Evolutionary conservation across 1,140 invertebrate genomes (phyloP).

Genomic region (Dolichoris vasculosae): DNA sequence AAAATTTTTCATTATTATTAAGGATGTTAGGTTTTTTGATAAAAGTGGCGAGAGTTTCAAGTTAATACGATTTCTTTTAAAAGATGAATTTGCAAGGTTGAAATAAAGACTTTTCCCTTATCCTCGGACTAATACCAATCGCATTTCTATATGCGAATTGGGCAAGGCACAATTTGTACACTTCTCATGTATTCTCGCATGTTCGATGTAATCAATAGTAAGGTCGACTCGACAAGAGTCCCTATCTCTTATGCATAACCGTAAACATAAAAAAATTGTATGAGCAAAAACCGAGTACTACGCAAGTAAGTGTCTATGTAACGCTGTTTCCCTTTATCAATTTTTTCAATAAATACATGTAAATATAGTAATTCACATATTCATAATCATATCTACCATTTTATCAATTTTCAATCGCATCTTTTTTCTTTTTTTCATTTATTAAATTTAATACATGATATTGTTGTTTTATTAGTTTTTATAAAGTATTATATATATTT

Average conservation of each 20-base stretch:
- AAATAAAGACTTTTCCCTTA: slow-evolving; percentile 33
- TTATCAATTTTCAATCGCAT: background rate
- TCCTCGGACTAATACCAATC: slow-evolving; percentile 29
- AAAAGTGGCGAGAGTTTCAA: no score
- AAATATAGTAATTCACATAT: slow-evolving; percentile 55
- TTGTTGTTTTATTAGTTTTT: no score
- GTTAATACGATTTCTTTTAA: background rate
- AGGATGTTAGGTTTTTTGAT: no score
- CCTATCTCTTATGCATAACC: slow-evolving; percentile 48
- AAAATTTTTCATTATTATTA: no score
- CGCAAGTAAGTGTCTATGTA: slow-evolving; percentile 71
- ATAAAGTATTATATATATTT: no score
- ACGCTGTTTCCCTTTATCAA: slow-evolving; percentile 61
- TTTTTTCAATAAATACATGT: slow-evolving; percentile 66
- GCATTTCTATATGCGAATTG: slow-evolving; percentile 41
- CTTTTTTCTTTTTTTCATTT: background rate
- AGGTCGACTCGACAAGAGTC: slow-evolving; percentile 52
- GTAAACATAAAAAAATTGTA: slow-evolving; percentile 50
- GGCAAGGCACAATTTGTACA: slow-evolving; percentile 47
- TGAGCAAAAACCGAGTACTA: slow-evolving; percentile 51
- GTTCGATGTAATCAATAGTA: slow-evolving; percentile 50
- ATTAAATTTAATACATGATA: background rate
- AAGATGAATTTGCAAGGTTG: background rate
- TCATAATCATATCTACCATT: background rate
- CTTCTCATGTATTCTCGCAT: slow-evolving; percentile 47